These are phyloP conservation scores for Acanthopleura granulata DNA, from an alignment of 2,888 invertebrate species.

Conservation along the genomic window DNA sequence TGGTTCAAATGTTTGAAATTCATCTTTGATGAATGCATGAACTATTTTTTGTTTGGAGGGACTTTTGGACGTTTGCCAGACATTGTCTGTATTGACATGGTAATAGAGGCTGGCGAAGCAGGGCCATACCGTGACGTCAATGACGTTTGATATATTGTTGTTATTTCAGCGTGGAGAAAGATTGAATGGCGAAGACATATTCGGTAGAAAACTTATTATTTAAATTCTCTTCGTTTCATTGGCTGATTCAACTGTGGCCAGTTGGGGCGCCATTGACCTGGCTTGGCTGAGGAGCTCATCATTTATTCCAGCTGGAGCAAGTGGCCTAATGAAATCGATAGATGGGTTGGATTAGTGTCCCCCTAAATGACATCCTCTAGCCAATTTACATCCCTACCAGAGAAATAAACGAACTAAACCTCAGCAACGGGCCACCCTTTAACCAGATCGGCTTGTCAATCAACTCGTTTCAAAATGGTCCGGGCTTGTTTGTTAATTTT, in stretches of 20 bases:
- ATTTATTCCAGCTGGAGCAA: conserved; percentile 12
- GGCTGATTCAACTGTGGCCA: neutral
- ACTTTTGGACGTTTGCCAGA: too few species aligned
- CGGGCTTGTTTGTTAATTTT: conserved; percentile 19
- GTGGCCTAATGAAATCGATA: conserved; percentile 19
- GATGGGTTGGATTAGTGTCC: neutral
- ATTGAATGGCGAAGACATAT: neutral
- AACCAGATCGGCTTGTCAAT: conserved; percentile 12
- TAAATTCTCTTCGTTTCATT: neutral
- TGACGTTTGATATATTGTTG: neutral
- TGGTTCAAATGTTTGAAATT: too few species aligned
- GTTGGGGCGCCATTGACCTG: neutral
- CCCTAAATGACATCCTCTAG: conserved; percentile 1
- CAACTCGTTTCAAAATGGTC: conserved; percentile 16
- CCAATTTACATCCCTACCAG: conserved; percentile 9
- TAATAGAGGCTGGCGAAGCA: too few species aligned
- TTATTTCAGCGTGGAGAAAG: neutral
- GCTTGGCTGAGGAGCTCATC: neutral
- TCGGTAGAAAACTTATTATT: neutral
- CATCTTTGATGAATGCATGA: too few species aligned
- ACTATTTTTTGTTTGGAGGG: too few species aligned
- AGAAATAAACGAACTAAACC: conserved; percentile 8
- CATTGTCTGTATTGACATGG: too few species aligned
- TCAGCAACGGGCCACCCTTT: conserved; percentile 1
- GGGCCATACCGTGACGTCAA: neutral